Percentiles rank a stretch among this genome's conserved stretches.
Evolutionary conservation across 2,888 invertebrate species (phyloP).

Genomic region (Saturnia pavonia): DNA sequence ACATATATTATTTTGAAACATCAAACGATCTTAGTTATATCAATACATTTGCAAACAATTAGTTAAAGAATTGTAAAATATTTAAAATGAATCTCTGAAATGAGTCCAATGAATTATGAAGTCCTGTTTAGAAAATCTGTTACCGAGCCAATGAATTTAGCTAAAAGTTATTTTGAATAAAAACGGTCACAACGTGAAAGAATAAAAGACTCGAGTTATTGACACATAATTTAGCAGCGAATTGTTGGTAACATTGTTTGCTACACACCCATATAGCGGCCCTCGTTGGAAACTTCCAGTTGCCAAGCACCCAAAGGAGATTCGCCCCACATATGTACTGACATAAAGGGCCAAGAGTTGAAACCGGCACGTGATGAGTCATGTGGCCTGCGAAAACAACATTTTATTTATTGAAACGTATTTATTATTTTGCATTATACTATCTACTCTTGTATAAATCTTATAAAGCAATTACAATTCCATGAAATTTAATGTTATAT

Average conservation of each 20-base stretch:
- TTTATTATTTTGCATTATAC: neutral
- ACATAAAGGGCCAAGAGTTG: slow-evolving; percentile 99
- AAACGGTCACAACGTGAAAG: slow-evolving; percentile 20
- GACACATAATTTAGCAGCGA: slow-evolving; percentile 25
- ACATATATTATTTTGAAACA: neutral
- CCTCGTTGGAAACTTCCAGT: slow-evolving; percentile 97
- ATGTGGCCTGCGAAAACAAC: slow-evolving; percentile 83
- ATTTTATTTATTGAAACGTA: neutral
- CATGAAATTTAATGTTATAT: no score
- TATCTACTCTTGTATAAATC: neutral
- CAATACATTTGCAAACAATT: neutral
- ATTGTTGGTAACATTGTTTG: slow-evolving; percentile 20
- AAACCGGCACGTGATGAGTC: slow-evolving; percentile 96
- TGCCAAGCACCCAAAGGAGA: slow-evolving; percentile 96
- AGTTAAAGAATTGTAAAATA: neutral
- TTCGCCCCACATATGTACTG: slow-evolving; percentile 99
- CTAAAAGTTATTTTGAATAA: slow-evolving; percentile 17
- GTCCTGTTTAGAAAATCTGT: slow-evolving; percentile 12
- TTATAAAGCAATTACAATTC: neutral
- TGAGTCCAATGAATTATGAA: slow-evolving; percentile 10
- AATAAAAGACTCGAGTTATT: slow-evolving; percentile 25
- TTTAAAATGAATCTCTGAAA: neutral
- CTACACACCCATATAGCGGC: slow-evolving; percentile 90
- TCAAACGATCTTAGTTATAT: neutral
- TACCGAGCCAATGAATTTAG: slow-evolving; percentile 17